Conservation (phyloP, 2,888 invertebrate genomes). For the Trichopria drosophilae region DNA sequence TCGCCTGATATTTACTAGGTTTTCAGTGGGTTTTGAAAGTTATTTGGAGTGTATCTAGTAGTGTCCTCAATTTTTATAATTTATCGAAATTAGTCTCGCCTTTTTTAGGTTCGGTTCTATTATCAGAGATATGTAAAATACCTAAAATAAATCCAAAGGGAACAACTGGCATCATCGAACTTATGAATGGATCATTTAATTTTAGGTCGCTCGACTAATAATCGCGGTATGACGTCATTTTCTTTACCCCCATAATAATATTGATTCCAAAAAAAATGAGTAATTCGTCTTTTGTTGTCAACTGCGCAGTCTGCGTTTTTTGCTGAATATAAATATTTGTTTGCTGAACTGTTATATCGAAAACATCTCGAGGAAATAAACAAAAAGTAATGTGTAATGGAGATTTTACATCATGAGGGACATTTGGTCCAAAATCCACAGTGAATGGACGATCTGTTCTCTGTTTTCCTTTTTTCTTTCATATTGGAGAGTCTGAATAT, state of each 20-base stretch:
- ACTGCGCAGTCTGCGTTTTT: slow-evolving; percentile 19
- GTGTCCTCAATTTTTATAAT: too few species aligned
- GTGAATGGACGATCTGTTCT: slow-evolving; percentile 1
- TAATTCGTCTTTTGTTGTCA: too few species aligned
- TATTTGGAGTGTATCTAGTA: too few species aligned
- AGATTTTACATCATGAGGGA: slow-evolving; percentile 7
- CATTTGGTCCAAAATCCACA: slow-evolving; percentile 7
- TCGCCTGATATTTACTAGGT: slow-evolving; percentile 8
- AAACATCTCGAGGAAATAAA: slow-evolving; percentile 28
- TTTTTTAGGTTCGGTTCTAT: too few species aligned
- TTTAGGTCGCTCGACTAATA: slow-evolving; percentile 25
- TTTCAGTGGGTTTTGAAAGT: slow-evolving; percentile 10
- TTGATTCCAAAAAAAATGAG: too few species aligned
- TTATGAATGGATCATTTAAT: slow-evolving; percentile 22
- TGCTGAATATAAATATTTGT: slow-evolving; percentile 34
- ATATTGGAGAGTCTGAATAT: too few species aligned
- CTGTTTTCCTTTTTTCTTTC: slow-evolving; percentile 5
- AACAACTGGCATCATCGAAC: slow-evolving; percentile 9
- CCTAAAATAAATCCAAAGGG: slow-evolving; percentile 3
- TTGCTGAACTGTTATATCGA: slow-evolving; percentile 32
- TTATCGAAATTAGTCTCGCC: too few species aligned
- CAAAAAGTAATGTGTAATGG: slow-evolving; percentile 28
- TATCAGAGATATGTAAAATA: too few species aligned
- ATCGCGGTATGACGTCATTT: slow-evolving; percentile 16
- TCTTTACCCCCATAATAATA: slow-evolving; percentile 16